Evolutionary conservation across 2,888 invertebrate genomes (phyloP).

Genomic region (Xylophagus ater): DNA sequence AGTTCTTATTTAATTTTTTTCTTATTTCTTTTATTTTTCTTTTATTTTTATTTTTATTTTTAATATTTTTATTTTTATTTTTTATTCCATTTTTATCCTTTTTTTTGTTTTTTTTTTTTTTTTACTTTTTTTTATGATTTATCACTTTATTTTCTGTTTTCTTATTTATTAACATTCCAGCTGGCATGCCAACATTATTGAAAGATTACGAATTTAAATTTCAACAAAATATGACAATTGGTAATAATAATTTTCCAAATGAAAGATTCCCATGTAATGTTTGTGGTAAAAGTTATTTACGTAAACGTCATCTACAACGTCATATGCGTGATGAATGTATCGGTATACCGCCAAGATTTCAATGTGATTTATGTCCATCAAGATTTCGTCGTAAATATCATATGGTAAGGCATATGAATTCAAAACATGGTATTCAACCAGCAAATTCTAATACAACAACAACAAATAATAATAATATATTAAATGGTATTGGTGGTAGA

Average conservation of each 20-base stretch:
- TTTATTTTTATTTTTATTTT: background rate
- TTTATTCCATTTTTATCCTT: background rate
- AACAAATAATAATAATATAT: background rate
- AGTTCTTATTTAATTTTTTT: background rate
- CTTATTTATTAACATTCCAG: constrained; percentile 10
- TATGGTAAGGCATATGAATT: constrained; percentile 40
- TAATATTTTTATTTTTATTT: background rate
- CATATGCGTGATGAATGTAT: constrained; percentile 45
- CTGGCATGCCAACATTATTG: constrained; percentile 1
- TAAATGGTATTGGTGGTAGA: constrained; percentile 2
- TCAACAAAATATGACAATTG: constrained; percentile 14
- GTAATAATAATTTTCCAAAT: constrained; percentile 22
- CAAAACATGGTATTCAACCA: constrained; percentile 37
- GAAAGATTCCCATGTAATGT: constrained; percentile 44
- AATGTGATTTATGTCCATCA: constrained; percentile 42
- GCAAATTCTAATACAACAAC: constrained; percentile 7
- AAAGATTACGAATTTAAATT: constrained; percentile 7
- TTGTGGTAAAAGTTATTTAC: constrained; percentile 48
- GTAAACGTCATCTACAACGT: constrained; percentile 49
- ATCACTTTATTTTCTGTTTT: too few relatives aligned
- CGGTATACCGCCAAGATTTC: constrained; percentile 42
- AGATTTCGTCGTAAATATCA: constrained; percentile 43
- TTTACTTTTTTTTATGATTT: background rate
- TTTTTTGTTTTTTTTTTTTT: background rate
- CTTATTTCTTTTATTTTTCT: background rate